A percentile compares a stretch with the other conserved stretches of the same genome.
phyloP scores from a whole-genome alignment of 2,888 invertebrate species.

The Chrysina gloriosa region DNA sequence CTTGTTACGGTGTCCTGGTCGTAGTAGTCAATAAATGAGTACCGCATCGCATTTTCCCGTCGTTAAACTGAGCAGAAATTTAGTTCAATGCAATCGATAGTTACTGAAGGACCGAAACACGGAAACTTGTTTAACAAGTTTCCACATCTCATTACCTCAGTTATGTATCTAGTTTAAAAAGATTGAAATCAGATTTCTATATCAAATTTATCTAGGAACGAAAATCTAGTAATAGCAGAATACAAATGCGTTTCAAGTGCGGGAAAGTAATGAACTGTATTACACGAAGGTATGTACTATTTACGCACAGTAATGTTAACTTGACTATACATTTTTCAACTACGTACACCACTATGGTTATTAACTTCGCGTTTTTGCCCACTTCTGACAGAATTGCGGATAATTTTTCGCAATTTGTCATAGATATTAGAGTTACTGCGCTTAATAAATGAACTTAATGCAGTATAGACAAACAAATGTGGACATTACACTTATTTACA shows the following conservation, averaged over 20 bases:
- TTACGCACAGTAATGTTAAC: background rate
- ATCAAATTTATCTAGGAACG: too few species aligned
- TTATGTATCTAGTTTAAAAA: background rate
- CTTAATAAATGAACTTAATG: background rate
- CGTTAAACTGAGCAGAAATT: background rate
- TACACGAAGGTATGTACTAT: background rate
- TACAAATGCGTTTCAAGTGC: background rate
- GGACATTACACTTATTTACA: background rate
- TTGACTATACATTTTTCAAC: constrained; percentile 3
- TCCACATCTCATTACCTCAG: background rate
- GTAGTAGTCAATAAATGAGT: background rate
- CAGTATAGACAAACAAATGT: background rate
- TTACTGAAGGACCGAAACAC: background rate
- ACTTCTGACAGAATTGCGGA: background rate
- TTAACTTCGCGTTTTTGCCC: background rate
- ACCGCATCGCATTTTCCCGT: background rate
- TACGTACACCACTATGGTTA: background rate
- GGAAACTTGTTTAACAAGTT: background rate
- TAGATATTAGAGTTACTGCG: background rate
- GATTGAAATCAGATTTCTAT: too few species aligned
- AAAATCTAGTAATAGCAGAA: background rate
- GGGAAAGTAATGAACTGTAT: background rate
- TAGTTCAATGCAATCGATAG: background rate
- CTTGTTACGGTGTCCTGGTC: constrained; percentile 16
- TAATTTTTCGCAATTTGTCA: background rate